Evolutionary conservation across 2,113 vertebrate genomes (phyloP).

Genomic region (Arothron firmamentum): DNA sequence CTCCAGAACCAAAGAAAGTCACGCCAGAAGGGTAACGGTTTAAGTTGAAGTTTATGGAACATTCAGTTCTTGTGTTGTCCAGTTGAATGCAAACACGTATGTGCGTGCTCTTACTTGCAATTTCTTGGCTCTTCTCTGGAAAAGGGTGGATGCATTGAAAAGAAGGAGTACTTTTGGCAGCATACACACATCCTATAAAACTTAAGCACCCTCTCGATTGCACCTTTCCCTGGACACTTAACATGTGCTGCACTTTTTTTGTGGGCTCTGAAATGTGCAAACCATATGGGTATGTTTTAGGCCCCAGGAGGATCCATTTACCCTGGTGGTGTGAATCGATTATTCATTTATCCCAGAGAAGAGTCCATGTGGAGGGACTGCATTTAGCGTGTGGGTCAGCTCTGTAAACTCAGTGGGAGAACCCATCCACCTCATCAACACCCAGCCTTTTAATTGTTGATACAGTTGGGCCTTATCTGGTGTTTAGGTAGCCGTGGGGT

Average conservation of each 20-base stretch:
- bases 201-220: conserved; percentile 36
- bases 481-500: conserved; percentile 65
- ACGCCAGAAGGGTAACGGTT: too few species aligned
- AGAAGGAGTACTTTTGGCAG: conserved; percentile 56
- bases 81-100: conserved; percentile 11
- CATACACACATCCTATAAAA: conserved; percentile 55
- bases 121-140: conserved; percentile 32
- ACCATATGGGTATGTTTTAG: conserved; percentile 25
- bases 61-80: conserved; percentile 1
- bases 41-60: too few species aligned
- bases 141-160: conserved; percentile 49
- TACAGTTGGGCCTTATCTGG: conserved; percentile 63
- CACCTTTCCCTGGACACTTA: conserved; percentile 30
- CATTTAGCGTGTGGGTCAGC: neutral
- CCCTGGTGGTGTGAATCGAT: conserved; percentile 12
- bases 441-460: conserved; percentile 50
- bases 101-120: conserved; percentile 16
- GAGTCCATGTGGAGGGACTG: conserved; percentile 7
- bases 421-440: conserved; percentile 36
- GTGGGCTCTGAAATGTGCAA: conserved; percentile 36
- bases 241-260: conserved; percentile 37
- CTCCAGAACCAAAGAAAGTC: neutral
- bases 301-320: conserved; percentile 14
- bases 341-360: conserved; percentile 5
- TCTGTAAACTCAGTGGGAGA: conserved; percentile 7